Evolutionary conservation across 1,140 invertebrate genomes (phyloP).

Genomic region (Pseudomyrmex cubaensis): DNA sequence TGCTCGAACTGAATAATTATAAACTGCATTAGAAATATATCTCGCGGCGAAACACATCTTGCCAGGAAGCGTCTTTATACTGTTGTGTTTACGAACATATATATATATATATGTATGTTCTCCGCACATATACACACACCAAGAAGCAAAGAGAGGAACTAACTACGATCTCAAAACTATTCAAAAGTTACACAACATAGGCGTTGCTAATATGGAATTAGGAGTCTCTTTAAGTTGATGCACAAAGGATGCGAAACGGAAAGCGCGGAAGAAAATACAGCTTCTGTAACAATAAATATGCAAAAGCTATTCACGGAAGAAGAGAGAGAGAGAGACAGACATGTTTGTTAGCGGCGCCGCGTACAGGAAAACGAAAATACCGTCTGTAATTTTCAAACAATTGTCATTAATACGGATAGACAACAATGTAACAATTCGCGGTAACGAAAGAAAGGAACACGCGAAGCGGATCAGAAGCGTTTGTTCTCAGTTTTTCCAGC

Average conservation of each 20-base stretch:
- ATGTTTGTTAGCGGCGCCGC: no score
- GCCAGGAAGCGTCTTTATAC: not conserved
- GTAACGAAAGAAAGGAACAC: not conserved
- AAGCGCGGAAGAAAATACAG: conserved; percentile 39
- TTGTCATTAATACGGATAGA: no score
- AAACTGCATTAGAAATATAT: conserved; percentile 43
- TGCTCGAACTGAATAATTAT: no score
- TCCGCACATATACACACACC: conserved; percentile 28
- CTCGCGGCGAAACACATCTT: not conserved
- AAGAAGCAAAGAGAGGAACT: conserved; percentile 12
- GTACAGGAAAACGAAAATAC: not conserved
- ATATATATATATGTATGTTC: conserved; percentile 1
- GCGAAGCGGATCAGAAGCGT: not conserved
- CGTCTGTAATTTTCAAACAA: not conserved
- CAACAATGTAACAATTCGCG: not conserved
- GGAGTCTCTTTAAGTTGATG: conserved; percentile 50
- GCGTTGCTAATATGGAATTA: conserved; percentile 53
- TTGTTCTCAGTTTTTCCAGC: conserved; percentile 1
- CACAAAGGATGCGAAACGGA: conserved; percentile 30
- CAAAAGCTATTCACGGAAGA: conserved; percentile 31
- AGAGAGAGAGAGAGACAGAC: not conserved
- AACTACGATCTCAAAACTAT: conserved; percentile 44
- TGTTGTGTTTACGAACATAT: no score
- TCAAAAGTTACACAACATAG: conserved; percentile 48
- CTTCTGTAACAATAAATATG: not conserved